phyloP scores from a whole-genome alignment of 1,140 invertebrate species.

The Pachypeltis micranthus region DNA sequence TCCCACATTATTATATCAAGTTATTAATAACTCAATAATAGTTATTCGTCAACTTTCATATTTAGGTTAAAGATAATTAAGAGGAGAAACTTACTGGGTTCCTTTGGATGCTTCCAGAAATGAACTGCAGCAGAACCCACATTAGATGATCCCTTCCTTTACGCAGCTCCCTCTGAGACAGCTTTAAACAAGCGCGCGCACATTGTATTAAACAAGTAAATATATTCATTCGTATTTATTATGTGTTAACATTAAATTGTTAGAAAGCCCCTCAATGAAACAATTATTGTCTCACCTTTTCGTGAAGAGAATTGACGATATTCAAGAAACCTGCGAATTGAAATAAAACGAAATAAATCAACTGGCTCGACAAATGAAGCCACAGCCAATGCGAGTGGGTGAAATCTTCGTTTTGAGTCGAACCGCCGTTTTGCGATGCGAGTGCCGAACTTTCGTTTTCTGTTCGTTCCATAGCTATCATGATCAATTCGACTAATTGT shows the following conservation, averaged over 20 bases:
- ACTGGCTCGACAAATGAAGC: conserved; percentile 86
- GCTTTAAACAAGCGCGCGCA: conserved; percentile 40
- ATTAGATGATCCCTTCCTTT: conserved; percentile 89
- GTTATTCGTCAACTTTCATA: no score
- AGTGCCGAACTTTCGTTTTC: conserved; percentile 45
- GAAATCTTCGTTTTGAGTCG: conserved; percentile 44
- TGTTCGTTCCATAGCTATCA: conserved; percentile 82
- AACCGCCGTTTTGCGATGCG: conserved; percentile 11
- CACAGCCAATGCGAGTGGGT: conserved; percentile 72
- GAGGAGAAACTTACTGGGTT: conserved; percentile 56
- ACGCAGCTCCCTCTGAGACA: conserved; percentile 64
- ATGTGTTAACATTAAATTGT: no score
- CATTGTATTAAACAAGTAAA: no score
- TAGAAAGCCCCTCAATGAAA: no score
- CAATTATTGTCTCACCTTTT: conserved; percentile 56
- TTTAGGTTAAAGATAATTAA: no score
- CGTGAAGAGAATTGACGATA: conserved; percentile 77
- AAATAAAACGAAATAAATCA: conserved; percentile 92
- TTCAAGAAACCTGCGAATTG: conserved; percentile 88
- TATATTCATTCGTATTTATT: no score
- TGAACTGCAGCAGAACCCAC: conserved; percentile 95
- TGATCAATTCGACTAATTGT: conserved; percentile 81
- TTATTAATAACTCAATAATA: no score
- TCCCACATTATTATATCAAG: no score
- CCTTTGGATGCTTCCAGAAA: conserved; percentile 90